Evolutionary conservation across 1,140 invertebrate species (phyloP), one percentile per base, ranked within the genome.

Genomic region (Sweltsa coloradensis): DNA sequence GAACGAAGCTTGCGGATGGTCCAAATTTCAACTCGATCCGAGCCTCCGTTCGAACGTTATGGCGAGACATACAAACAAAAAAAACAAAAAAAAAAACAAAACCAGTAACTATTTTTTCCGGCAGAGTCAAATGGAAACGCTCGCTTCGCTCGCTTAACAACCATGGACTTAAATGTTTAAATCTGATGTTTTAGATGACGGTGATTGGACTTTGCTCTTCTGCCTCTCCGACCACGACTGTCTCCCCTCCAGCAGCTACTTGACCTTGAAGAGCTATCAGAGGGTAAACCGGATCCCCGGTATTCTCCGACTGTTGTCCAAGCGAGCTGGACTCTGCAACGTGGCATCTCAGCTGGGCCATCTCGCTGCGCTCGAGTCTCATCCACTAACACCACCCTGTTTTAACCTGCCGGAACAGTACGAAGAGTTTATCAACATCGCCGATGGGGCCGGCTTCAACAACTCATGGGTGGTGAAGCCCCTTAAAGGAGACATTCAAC

Each of bases 401-500:
- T 60, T 53, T 39, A 46, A 52, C 3, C 45, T 60, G 25, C 59
- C 59, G 0, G 14, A 48, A 1, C 57, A 59, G 40, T 55, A 50
- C 22, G 53, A 59, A 23, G 46, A 57, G 34, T 58, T 59, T 19
- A 21, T 57, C n/a, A 51, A 54, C 22, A 55, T 54, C 0, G 56
- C 57, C 2, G 57, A 59, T 41, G 52, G 51, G 6, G 27, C 58
- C 11, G 54, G 50, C 2, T 52, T 55, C n/a, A 49, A 55, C 27
- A 45, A 37, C 16, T 29, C 52, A 24, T 60, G 59, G 59, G 16
- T 60, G 2, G 25, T 60, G 5, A 49, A 49, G 37, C 45, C 39
- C 2, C 18, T 23, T 13, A 13, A 23, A 13, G 31, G 34, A 3
- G 21, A 27, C 2, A 24, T 34, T n/a, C 34, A 48, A 16, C 39